Evolutionary conservation across 2,113 vertebrate genomes (phyloP).

Genomic region (Mustela lutreola): DNA sequence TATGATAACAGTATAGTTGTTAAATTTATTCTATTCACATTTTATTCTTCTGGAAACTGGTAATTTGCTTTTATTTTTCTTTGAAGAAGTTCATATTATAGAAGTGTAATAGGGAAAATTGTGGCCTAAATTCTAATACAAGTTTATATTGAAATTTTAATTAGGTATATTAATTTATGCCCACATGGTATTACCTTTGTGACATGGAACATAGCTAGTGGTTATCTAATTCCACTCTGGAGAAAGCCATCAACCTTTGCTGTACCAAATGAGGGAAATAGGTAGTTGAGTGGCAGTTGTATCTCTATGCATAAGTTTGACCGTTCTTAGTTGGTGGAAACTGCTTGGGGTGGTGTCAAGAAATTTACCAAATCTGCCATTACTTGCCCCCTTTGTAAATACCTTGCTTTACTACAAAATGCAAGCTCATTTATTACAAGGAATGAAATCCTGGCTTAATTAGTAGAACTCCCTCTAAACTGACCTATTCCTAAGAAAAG

Average conservation of each 20-base stretch:
- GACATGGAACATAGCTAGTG: slow-evolving; percentile 12
- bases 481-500: not conserved
- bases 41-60: slow-evolving; percentile 79
- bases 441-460: not conserved
- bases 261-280: not conserved
- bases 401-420: slow-evolving; percentile 15
- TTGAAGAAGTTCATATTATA: slow-evolving; percentile 66
- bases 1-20: slow-evolving; percentile 84
- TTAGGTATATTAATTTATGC: slow-evolving; percentile 58
- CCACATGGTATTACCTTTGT: slow-evolving; percentile 42
- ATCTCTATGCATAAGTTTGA: not conserved
- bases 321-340: not conserved
- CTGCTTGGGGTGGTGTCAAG: not conserved
- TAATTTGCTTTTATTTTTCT: slow-evolving; percentile 81
- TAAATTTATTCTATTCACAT: slow-evolving; percentile 85
- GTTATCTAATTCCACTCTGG: slow-evolving; percentile 49
- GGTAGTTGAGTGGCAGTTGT: not conserved
- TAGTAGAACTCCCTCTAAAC: not conserved
- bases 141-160: slow-evolving; percentile 70
- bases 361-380: not conserved
- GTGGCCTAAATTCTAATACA: slow-evolving; percentile 62
- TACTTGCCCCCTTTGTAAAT: not conserved
- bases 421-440: not conserved
- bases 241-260: not conserved
- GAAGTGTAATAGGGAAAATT: slow-evolving; percentile 71